Evolutionary conservation across 2,797 vertebrate genomes (phyloP).

Genomic region (Pogoniulus pusillus): DNA sequence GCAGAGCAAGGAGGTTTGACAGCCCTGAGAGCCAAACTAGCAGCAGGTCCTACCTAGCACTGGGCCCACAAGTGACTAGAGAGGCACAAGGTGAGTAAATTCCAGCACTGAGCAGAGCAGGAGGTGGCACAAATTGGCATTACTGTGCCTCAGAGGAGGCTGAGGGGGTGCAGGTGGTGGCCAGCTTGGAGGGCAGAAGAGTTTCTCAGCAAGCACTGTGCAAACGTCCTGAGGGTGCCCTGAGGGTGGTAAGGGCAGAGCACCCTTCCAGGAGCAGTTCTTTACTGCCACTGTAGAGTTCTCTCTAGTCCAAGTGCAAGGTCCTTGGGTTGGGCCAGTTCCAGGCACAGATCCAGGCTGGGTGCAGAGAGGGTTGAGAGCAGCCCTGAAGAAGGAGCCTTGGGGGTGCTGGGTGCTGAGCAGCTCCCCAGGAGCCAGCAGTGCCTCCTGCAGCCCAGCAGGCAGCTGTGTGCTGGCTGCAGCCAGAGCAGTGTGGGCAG

Average conservation of each 20-base stretch:
- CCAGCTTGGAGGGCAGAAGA: background rate
- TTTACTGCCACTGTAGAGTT: too few relatives aligned
- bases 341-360: too few relatives aligned
- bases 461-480: too few relatives aligned
- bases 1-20: background rate
- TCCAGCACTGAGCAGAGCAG: background rate
- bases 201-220: background rate
- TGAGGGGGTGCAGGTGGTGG: background rate
- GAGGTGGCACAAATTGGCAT: background rate
- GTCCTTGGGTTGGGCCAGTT: too few relatives aligned
- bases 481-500: too few relatives aligned
- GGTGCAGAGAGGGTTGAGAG: too few relatives aligned
- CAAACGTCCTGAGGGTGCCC: rapidly evolving
- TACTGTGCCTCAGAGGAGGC: background rate
- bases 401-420: too few relatives aligned
- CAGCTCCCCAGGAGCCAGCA: too few relatives aligned
- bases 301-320: too few relatives aligned
- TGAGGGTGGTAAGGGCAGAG: background rate
- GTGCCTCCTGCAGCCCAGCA: too few relatives aligned
- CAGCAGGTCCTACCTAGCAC: background rate
- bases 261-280: background rate
- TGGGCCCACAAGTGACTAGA: background rate
- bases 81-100: background rate
- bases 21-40: background rate
- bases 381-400: too few relatives aligned